Base-by-base conservation (phyloP, 2,888 invertebrate species). In the Biston betularia region DNA sequence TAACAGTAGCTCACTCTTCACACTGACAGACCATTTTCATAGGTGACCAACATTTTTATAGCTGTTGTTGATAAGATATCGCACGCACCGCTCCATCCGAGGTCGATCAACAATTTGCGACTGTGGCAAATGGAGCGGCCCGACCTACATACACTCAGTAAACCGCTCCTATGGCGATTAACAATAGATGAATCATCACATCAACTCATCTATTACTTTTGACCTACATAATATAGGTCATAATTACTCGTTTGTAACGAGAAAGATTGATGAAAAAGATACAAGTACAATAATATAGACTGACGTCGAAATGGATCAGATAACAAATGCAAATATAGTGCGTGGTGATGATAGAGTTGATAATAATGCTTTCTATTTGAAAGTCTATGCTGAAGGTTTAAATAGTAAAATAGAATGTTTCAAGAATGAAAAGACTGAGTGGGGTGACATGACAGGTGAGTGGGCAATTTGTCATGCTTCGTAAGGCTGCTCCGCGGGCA, bases 61-160 rank as follows among this genome's bases (percentile, higher is more conserved):
- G 74, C 73, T 71, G 75, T 72, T 68, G 70, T 72, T 81, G 92
- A 93, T 92, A 92, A 92, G 90, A 89, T 89, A 92, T 88, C 87
- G 85, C 80, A 85, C 81, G 81, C 79, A 83, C 82, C 84, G 85
- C 83, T 85, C 82, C 75, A 81, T 80, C 78, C 92, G 91, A 92
- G 93, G 93, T 90, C 92, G 87, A 86, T 87, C 85, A 86, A 89
- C 90, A 89, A 90, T 91, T 92, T 86, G 89, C 92, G 85, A 89
- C 87, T 83, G 88, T 85, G 81, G 87, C 88, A 92, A 92, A 90
- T 90, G 86, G 92, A 91, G 89, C 92, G 87, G 85, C 83, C 89
- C 89, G 88, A 89, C 82, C 90, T 90, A 92, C 92, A 92, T 90
- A 92, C 88, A 87, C 84, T 85, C 84, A 84, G 85, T 85, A 84